These are phyloP conservation scores for Anguilla rostrata DNA, from an alignment of 2,113 vertebrate genomes.

Conservation along the genomic window DNA sequence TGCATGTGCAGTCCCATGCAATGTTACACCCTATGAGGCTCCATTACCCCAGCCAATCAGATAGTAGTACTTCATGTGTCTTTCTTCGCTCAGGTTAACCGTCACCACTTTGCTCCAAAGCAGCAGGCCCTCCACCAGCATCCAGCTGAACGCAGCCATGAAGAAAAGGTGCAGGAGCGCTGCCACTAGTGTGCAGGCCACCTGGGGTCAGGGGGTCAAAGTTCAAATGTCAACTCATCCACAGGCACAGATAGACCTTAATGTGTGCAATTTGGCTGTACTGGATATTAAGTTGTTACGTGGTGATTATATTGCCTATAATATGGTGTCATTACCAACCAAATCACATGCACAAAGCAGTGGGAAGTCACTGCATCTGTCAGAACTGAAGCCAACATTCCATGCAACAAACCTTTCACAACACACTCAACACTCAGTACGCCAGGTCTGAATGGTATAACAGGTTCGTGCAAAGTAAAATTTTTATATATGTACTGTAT, in stretches of 20 bases:
- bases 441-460: not conserved
- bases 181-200: slow-evolving; percentile 74
- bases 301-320: not conserved
- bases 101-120: slow-evolving; percentile 83
- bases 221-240: not conserved
- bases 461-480: not conserved
- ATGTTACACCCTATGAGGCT: not conserved
- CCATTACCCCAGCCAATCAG: slow-evolving; percentile 76
- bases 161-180: slow-evolving; percentile 79
- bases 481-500: not conserved
- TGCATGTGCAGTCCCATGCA: not conserved
- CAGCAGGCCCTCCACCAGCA: slow-evolving; percentile 78
- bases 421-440: not conserved
- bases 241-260: not conserved
- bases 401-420: not conserved
- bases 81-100: slow-evolving; percentile 74
- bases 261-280: not conserved
- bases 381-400: not conserved
- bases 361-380: not conserved
- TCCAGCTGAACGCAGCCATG: slow-evolving; percentile 79
- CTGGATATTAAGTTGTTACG: not conserved
- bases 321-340: not conserved
- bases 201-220: slow-evolving; percentile 47
- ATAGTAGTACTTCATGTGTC: slow-evolving; percentile 81
- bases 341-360: not conserved